Conservation (phyloP, 1,140 invertebrate genomes). For the Drosophila orena region DNA sequence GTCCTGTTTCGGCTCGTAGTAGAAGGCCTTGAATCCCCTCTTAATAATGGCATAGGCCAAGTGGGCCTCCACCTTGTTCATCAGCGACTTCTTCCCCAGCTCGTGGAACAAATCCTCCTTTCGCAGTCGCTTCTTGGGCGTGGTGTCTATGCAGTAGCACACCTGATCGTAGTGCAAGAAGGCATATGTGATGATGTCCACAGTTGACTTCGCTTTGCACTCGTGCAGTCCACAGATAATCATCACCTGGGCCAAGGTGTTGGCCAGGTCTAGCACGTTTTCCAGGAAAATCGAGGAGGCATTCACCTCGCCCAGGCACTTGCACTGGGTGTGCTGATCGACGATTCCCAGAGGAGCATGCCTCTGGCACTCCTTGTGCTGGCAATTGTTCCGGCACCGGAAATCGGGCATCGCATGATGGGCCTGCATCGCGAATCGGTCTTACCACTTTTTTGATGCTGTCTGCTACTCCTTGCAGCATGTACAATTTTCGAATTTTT, state of each 20-base stretch:
- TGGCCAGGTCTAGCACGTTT: constrained; percentile 75
- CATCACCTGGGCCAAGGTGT: constrained; percentile 75
- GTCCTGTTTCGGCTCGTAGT: constrained; percentile 73
- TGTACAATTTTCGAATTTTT: constrained; percentile 22
- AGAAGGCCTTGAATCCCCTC: constrained; percentile 79
- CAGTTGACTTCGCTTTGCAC: constrained; percentile 78
- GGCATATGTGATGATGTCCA: constrained; percentile 75
- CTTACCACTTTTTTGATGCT: constrained; percentile 3
- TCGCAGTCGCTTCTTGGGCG: constrained; percentile 71
- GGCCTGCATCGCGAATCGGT: constrained; percentile 61
- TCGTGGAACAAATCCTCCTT: constrained; percentile 82
- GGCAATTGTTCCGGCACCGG: constrained; percentile 73
- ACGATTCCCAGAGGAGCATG: constrained; percentile 71
- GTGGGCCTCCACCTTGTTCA: constrained; percentile 81
- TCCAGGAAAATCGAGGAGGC: constrained; percentile 81
- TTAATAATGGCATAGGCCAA: constrained; percentile 77
- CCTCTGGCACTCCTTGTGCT: constrained; percentile 77
- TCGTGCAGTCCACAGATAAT: constrained; percentile 81
- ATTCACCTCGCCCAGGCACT: constrained; percentile 74
- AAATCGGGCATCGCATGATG: constrained; percentile 79
- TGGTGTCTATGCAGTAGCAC: constrained; percentile 76
- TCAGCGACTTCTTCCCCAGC: constrained; percentile 76
- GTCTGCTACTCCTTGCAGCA: not conserved
- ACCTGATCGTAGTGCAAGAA: constrained; percentile 82
- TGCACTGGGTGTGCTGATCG: constrained; percentile 75